Percentiles rank a stretch among this genome's conserved stretches.
Conservation (phyloP, 2,888 invertebrate species). For the Drosophila vallismaia region DNA sequence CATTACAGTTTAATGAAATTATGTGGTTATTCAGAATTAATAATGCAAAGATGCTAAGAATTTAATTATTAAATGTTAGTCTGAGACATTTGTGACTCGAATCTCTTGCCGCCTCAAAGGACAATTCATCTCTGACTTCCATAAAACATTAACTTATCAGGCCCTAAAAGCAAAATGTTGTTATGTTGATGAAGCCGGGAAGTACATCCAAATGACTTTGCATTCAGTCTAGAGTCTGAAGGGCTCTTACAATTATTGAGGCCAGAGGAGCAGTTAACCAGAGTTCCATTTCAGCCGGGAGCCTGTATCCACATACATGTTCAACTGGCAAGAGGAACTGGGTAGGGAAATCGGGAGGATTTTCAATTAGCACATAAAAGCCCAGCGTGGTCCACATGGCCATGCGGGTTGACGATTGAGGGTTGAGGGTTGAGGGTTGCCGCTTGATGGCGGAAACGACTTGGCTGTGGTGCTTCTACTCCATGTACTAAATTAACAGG, state of each 20-base stretch:
- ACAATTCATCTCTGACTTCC: constrained; percentile 2
- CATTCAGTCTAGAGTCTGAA: constrained; percentile 19
- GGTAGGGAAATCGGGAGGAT: constrained; percentile 46
- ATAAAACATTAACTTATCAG: constrained; percentile 42
- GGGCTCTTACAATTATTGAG: constrained; percentile 19
- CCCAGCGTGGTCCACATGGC: constrained; percentile 36
- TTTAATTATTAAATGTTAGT: constrained; percentile 20
- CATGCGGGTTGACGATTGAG: constrained; percentile 25
- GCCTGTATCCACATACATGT: constrained; percentile 2
- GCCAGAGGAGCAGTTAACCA: constrained; percentile 5
- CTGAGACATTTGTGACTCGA: neutral
- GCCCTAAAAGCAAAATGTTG: constrained; percentile 59
- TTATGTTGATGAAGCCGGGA: constrained; percentile 46
- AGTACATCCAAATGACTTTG: constrained; percentile 47
- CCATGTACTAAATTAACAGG: constrained; percentile 57
- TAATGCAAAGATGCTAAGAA: constrained; percentile 10
- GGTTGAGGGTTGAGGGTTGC: no score
- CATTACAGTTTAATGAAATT: neutral
- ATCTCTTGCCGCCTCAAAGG: neutral
- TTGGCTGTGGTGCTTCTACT: neutral
- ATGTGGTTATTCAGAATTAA: constrained; percentile 7
- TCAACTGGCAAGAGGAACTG: constrained; percentile 4
- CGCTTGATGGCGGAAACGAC: constrained; percentile 8
- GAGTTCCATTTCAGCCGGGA: neutral
- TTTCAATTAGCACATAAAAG: constrained; percentile 64